phyloP scores from a whole-genome alignment of 2,797 vertebrate species.

The Semaprochilodus insignis region DNA sequence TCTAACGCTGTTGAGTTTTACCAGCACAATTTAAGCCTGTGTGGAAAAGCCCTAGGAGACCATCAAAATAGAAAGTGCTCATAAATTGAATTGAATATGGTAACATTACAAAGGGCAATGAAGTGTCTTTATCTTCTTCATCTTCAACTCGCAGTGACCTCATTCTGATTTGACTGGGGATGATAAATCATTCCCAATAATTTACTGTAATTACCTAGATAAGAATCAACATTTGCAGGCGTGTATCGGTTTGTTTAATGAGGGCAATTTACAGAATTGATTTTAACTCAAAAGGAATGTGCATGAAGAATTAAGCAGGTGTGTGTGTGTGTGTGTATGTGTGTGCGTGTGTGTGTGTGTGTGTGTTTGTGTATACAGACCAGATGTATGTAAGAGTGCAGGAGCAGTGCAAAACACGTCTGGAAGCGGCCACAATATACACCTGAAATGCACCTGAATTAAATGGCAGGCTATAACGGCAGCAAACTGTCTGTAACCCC shows the following conservation, averaged over 20 bases:
- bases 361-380: not conserved
- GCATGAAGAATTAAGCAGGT: constrained; percentile 38
- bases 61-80: not conserved
- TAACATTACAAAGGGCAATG: not conserved
- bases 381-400: no score
- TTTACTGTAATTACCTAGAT: constrained; percentile 75
- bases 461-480: no score
- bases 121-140: constrained; percentile 29
- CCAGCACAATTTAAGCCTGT: not conserved
- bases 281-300: constrained; percentile 54
- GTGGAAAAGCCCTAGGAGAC: not conserved
- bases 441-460: no score
- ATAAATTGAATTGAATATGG: not conserved
- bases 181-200: constrained; percentile 74
- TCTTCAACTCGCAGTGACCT: constrained; percentile 54
- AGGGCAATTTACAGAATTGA: constrained; percentile 76
- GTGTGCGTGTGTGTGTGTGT: not conserved
- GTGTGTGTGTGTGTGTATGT: constrained; percentile 13
- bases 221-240: constrained; percentile 69
- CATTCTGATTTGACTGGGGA: constrained; percentile 68
- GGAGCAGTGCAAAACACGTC: no score
- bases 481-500: no score
- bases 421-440: no score
- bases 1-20: no score
- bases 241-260: constrained; percentile 72